Base-by-base conservation (phyloP, 2,113 vertebrate species). In the Caloenas nicobarica region DNA sequence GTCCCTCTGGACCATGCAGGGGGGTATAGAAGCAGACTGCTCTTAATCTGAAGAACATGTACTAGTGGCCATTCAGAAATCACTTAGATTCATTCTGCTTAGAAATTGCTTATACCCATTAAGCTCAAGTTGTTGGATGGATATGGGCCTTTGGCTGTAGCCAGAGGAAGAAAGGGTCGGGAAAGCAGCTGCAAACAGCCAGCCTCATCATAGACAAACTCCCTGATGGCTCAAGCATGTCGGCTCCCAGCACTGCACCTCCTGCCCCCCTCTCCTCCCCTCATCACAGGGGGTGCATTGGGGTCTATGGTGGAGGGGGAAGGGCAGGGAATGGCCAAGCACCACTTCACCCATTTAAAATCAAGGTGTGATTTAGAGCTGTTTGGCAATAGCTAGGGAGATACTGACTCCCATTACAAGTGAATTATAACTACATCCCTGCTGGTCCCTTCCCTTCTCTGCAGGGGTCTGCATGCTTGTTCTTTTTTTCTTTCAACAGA, bases 261-360 rank as follows among this genome's bases (percentile, higher is more conserved):
- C 10, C 54, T 69, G 34, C n/a, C 21, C 61, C 21, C 24, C 29
- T 34, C 81, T 68, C 54, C 44, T 74, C 11, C 5, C 3, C 24
- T 57, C 26, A 16, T 42, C 31, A 33, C 5, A 1, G 3, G 8
- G 8, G 9, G 0, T 58, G 5, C 17, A 10, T 4, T 25, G 21
- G 18, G 14, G 7, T 34, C 48, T 66, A 11, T 0, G 1, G 33
- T 25, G 36, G 50, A 13, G 15, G 14, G 16, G 5, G 5, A 86
- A 73, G 18, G 46, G 16, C 34, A 65, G 46, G 24, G 57, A 56
- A 60, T 8, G 26, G 42, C 26, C 60, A 44, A 81, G 34, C 28
- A 50, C 38, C 3, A 1, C 33, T 87, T 62, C 44, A n/a, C 15
- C 16, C 11, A 5, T 69, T 81, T 0, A 0, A 65, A 79, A 73